Evolutionary conservation across 1,140 invertebrate genomes (phyloP).

Genomic region (Chelonus insularis): DNA sequence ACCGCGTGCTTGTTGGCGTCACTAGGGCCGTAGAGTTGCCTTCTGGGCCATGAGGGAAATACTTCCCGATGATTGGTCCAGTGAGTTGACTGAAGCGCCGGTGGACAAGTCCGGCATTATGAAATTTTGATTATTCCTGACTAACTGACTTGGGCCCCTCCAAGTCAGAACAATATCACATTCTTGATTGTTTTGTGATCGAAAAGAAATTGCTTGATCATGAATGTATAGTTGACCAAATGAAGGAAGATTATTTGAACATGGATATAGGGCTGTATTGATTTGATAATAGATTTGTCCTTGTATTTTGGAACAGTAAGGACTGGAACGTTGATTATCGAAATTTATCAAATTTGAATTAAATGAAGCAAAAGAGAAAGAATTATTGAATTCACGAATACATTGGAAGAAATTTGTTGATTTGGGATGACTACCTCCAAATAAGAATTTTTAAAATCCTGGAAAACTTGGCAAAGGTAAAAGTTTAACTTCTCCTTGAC

Average conservation of each 20-base stretch:
- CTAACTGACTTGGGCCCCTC: too few relatives aligned
- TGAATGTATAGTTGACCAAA: conserved; percentile 14
- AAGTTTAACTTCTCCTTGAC: conserved; percentile 7
- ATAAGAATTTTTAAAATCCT: background rate
- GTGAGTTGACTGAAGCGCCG: too few relatives aligned
- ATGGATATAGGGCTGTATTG: conserved; percentile 7
- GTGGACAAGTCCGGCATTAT: too few relatives aligned
- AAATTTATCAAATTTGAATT: conserved; percentile 21
- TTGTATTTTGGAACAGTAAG: conserved; percentile 17
- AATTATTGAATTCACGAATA: too few relatives aligned
- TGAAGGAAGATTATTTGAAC: background rate
- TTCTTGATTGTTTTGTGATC: background rate
- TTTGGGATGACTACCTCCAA: too few relatives aligned
- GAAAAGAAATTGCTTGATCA: background rate
- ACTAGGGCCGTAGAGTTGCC: too few relatives aligned
- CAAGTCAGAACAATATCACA: conserved; percentile 2
- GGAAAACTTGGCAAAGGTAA: background rate
- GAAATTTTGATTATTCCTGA: too few relatives aligned
- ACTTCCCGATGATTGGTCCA: too few relatives aligned
- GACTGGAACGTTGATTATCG: background rate
- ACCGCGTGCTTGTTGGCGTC: too few relatives aligned
- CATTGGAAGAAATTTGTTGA: too few relatives aligned
- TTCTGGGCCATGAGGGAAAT: too few relatives aligned
- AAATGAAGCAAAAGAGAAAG: conserved; percentile 19
- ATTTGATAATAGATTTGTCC: too few relatives aligned